These are phyloP conservation scores for Centroberyx gerrardi DNA, from an alignment of 2,797 vertebrate genomes.

Conservation along the genomic window DNA sequence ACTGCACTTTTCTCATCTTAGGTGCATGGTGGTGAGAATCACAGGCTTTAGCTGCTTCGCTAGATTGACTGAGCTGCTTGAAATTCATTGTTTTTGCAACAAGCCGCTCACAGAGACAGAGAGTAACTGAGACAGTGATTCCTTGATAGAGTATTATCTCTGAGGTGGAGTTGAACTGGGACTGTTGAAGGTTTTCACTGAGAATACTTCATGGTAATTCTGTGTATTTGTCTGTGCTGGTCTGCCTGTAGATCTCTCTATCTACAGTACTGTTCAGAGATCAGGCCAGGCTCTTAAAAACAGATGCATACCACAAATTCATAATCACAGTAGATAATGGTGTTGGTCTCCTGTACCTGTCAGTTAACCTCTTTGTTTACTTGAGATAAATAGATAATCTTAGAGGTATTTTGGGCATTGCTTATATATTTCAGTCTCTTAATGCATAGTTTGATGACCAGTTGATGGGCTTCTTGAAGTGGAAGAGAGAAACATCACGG, in stretches of 20 bases:
- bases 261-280: neutral
- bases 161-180: conserved; percentile 21
- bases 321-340: no score
- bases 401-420: no score
- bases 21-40: neutral
- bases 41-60: conserved; percentile 11
- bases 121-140: neutral
- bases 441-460: no score
- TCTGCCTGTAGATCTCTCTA: neutral
- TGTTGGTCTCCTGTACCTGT: no score
- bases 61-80: neutral
- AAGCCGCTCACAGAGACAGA: neutral
- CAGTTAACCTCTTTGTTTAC: no score
- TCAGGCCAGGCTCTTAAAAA: neutral
- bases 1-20: conserved; percentile 27
- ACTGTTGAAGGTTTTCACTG: conserved; percentile 1
- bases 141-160: neutral
- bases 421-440: no score
- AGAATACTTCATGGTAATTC: neutral
- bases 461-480: no score
- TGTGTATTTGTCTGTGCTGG: neutral
- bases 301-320: no score
- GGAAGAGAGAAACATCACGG: no score
- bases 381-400: neutral
- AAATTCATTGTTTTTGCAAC: conserved; percentile 7